phyloP scores from a whole-genome alignment of 2,113 vertebrate species.

The Candoia aspera region DNA sequence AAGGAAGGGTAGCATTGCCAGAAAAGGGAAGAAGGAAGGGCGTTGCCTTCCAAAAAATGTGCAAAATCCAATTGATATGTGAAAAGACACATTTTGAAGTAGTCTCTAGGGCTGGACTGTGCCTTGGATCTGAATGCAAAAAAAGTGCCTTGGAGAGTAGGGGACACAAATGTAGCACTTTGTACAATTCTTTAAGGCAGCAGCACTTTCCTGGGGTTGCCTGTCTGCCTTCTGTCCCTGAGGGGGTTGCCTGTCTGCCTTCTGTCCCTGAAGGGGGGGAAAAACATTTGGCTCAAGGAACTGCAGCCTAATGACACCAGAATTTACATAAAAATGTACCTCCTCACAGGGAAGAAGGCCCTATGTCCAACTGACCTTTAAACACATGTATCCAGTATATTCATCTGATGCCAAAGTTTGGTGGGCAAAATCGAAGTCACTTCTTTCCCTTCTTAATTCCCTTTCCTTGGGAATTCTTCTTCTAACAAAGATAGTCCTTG shows the following conservation, averaged over 20 bases:
- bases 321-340: not conserved
- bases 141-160: not conserved
- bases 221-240: not conserved
- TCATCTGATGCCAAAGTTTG: not conserved
- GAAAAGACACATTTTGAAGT: not conserved
- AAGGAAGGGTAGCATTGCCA: not conserved
- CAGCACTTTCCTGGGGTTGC: not conserved
- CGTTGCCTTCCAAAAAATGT: not conserved
- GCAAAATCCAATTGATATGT: not conserved
- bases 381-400: not conserved
- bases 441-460: not conserved
- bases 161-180: not conserved
- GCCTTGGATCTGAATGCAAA: not conserved
- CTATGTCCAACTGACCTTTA: not conserved
- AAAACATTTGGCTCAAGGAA: not conserved
- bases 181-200: not conserved
- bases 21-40: not conserved
- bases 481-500: too few species aligned
- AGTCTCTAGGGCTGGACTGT: not conserved
- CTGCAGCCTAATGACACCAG: not conserved
- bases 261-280: not conserved
- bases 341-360: not conserved
- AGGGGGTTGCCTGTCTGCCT: not conserved
- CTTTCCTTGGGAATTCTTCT: not conserved
- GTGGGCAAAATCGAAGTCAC: not conserved